Percentiles rank a stretch among this genome's conserved stretches.
phyloP scores from a whole-genome alignment of 2,797 vertebrate genomes.

The Anguilla anguilla region DNA sequence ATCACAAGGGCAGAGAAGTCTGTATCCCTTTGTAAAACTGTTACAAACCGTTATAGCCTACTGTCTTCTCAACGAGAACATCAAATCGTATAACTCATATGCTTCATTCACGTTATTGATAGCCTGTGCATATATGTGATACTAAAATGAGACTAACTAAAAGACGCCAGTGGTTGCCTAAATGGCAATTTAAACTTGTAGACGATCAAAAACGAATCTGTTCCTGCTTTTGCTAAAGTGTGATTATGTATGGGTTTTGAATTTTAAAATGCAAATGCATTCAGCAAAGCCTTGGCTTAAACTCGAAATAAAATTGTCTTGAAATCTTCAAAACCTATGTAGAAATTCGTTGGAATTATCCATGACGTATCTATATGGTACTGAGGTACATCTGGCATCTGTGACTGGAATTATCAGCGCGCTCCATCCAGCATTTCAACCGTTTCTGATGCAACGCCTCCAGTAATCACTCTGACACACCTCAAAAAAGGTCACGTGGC shows the following conservation, averaged over 20 bases:
- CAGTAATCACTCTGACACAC: slow-evolving; percentile 1
- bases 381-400: neutral
- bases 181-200: neutral
- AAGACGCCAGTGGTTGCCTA: neutral
- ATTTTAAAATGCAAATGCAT: neutral
- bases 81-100: slow-evolving; percentile 32
- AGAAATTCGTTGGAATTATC: neutral
- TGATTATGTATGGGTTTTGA: neutral
- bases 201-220: neutral
- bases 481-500: slow-evolving; percentile 7
- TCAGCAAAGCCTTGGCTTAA: neutral
- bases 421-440: neutral
- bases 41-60: neutral
- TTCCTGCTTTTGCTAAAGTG: neutral
- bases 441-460: neutral
- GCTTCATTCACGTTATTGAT: neutral
- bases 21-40: slow-evolving; percentile 19
- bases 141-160: neutral
- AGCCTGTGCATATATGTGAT: neutral
- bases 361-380: neutral
- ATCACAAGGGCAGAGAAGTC: slow-evolving; percentile 34
- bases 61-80: slow-evolving; percentile 28
- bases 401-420: neutral
- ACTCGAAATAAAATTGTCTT: neutral
- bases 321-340: neutral